Percentiles rank a stretch among this genome's conserved stretches.
These are phyloP conservation scores for Andrena haemorrhoa DNA, from an alignment of 2,888 invertebrate genomes.

Conservation along the genomic window DNA sequence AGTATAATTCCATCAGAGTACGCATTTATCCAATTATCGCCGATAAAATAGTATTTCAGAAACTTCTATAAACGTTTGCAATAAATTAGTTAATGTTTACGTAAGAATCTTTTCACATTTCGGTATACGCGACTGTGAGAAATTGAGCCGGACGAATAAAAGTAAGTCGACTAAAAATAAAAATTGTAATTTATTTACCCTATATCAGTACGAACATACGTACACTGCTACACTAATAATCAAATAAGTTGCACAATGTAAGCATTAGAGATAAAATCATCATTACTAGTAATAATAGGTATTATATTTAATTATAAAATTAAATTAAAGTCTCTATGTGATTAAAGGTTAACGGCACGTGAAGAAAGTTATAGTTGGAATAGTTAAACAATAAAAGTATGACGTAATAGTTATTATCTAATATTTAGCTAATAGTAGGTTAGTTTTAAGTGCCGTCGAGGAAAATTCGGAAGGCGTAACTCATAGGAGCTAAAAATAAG, in stretches of 20 bases:
- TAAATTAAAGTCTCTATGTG: not conserved
- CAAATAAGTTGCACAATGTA: not conserved
- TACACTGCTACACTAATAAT: not conserved
- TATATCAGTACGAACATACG: no score
- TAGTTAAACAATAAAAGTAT: not conserved
- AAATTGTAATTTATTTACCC: not conserved
- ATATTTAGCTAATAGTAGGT: slow-evolving; percentile 17
- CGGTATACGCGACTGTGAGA: not conserved
- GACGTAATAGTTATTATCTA: slow-evolving; percentile 31
- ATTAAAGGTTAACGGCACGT: not conserved
- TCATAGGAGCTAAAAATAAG: slow-evolving; percentile 78
- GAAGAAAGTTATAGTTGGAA: not conserved
- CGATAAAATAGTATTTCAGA: no score
- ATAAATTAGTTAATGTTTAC: not conserved
- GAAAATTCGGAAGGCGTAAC: slow-evolving; percentile 79
- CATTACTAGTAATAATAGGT: no score
- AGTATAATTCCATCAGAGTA: no score
- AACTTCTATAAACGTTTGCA: not conserved
- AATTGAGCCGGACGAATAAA: no score
- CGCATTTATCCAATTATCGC: no score
- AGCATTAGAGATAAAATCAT: no score
- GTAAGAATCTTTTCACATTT: not conserved
- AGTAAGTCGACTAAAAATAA: not conserved
- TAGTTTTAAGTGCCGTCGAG: slow-evolving; percentile 38
- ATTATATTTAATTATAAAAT: no score